Base-by-base conservation (phyloP, 2,113 vertebrate genomes). In the Hippocampus mohnikei region DNA sequence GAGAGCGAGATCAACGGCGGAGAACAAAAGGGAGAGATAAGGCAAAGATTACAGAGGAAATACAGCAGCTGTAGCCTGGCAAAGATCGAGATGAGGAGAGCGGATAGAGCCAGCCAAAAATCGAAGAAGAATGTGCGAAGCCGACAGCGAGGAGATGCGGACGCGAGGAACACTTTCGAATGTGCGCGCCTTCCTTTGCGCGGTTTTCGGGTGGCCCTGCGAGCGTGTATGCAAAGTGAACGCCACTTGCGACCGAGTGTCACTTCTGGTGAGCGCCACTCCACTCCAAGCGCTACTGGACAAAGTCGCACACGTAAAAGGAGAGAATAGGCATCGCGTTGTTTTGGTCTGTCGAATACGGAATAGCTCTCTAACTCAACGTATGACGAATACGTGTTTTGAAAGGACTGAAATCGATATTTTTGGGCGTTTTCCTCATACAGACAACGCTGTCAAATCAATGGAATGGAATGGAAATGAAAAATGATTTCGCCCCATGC, bases 1-100 rank as follows among this genome's bases (percentile, higher is more conserved):
- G 75, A 76, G 81, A 78, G 81, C 84, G 84, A 89, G 82, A 89
- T 73, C 73, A 73, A 83, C 62, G 10, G 68, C 70, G 69, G 67
- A 84, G 83, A 91, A 89, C 79, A 86, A 87, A 88, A 87, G 82
- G 60, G 73, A 59, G 77, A 86, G 88, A 84, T 77, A 85, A 72
- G 33, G 76, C 56, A 72, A 29, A 78, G 85, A 86, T 84, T 84
- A 63, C 69, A 69, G 69, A 81, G 88, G 79, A 87, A 83, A 80
- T 73, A 81, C 76, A 75, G 79, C 67, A 60, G 70, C 76, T 75
- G 79, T 62, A 70, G 80, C 79, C 72, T 56, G 67, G 73, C 58
- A 81, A 74, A 80, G 88, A 84, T 76, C 20, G 65, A 69, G 72
- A 85, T 67, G 71, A 61, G 74, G 62, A 37, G 44, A 55, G 66